These are phyloP conservation scores for Micromys minutus DNA, from an alignment of 2,113 vertebrate species.

Conservation along the genomic window DNA sequence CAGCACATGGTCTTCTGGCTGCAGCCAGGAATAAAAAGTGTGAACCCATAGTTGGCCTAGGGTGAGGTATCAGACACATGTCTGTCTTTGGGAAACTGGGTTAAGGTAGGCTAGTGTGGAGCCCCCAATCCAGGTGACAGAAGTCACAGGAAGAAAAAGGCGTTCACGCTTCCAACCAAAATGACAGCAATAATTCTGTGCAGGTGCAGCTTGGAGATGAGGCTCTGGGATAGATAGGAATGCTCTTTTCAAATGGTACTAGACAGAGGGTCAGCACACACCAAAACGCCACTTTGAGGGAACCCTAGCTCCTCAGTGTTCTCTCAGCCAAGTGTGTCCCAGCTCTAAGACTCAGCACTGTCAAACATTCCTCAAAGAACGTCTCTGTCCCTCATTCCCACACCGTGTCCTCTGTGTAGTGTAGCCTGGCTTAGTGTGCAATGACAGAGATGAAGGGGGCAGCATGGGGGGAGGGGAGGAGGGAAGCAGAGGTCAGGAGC, in stretches of 20 bases:
- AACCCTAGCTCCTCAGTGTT: neutral
- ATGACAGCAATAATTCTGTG: neutral
- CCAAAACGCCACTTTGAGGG: accelerated
- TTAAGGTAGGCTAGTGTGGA: neutral
- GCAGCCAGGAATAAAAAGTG: neutral
- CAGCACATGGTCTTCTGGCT: accelerated
- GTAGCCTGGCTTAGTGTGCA: neutral
- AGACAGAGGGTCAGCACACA: neutral
- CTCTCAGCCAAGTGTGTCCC: neutral
- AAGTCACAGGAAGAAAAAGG: neutral
- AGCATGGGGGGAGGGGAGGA: neutral
- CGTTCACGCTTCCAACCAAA: neutral
- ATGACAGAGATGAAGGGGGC: neutral
- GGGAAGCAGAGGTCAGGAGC: too few species aligned
- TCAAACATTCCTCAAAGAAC: accelerated
- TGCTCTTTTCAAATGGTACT: neutral
- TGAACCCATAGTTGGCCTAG: neutral
- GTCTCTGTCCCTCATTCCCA: neutral
- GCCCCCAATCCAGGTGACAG: neutral
- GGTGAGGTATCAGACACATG: neutral
- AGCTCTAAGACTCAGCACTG: neutral
- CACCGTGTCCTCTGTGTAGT: accelerated
- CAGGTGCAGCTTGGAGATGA: neutral
- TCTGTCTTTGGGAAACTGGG: neutral
- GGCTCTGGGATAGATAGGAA: neutral